Evolutionary conservation across 2,113 vertebrate genomes (phyloP), one percentile per base, ranked within the genome.

Genomic region (Rhinolophus sinicus): DNA sequence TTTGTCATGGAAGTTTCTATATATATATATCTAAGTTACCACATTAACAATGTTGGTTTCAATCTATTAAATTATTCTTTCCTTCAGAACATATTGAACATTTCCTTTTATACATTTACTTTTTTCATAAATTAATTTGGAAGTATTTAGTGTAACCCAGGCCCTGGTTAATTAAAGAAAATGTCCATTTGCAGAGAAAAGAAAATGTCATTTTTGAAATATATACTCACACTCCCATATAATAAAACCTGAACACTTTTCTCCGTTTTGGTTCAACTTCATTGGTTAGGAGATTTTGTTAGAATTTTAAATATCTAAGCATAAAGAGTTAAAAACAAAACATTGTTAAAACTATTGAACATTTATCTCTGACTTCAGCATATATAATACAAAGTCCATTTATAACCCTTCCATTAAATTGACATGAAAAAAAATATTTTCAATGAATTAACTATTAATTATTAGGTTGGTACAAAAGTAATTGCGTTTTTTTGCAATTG

Each of bases 351-450:
- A 95, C 0, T 47, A 58, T 92, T 98, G 93, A 96, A 75, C 89
- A 97, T 97, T 89, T 97, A 97, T 93, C 90, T 91, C 72, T 76
- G 30, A 65, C 38, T 33, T 52, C 76, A 75, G 3, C n/a, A 91
- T 18, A 91, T 18, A 47, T 95, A 95, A 91, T 85, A 70, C 50
- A 44, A 12, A 26, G 77, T 90, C 78, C 12, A 38, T 11, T 65
- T 96, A 69, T 16, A 2, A 50, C 18, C 26, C 47, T 97, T 96
- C 72, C 64, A 75, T 92, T 92, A 47, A 81, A 33, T 50, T 97
- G 52, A 21, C 96, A 21, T 67, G 4, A 47, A 73, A 72, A 65
- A 3, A 1, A 50, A 93, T 0, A 0, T 56, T 26, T 22, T 60
- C 22, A 62, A 30, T 58, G 26, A 19, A 35, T 88, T 73, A 65